Evolutionary conservation across 2,888 invertebrate species (phyloP), one percentile per base, ranked within the genome.

Genomic region (Didymodactylos carnosus): DNA sequence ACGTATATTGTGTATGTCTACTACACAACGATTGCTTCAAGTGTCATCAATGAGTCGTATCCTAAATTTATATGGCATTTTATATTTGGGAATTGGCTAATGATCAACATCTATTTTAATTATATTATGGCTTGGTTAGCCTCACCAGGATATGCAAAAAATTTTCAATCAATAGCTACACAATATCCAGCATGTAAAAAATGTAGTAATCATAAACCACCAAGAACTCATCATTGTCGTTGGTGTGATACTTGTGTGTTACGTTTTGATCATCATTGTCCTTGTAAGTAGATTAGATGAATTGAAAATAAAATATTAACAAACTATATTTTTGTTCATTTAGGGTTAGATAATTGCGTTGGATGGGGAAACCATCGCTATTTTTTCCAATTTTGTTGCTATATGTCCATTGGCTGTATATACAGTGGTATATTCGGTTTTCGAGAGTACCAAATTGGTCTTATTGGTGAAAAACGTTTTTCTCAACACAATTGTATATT

Each of bases 261-360:
- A 0, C 92, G 91, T 80, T 95, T 95, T 94, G 84, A 95, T 83
- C 95, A 95, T 83, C 94, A 95, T 81, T 95, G 95, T 81, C 94
- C 91, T 27, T 71, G 40, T 29, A 29, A 88, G 81, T n/a, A 35
- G 19, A 49, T 23, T 19, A 80, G 80, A 80, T 80, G 43, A n/a
- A 19, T 53, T 53, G 10, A 53, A 10, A 53, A 29, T 16, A 29
- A 16, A 35, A 14, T 16, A 1, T n/a, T 41, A 35, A 49, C 10
- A 25, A 75, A 75, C 75, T 77, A 78, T 77, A 73, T 76, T 76
- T 7, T 8, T 27, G 23, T n/a, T 35, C 41, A 79, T 91, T 91
- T 94, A 10, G 97, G 95, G 95, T 86, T 97, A 43, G 94, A 97
- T 83, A 95, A 94, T 83, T 97, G 97, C 82, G 91, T 97, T 27